Evolutionary conservation across 92 coral and sea anemone genomes (phyloP).

Genomic region (Siderastrea radians): DNA sequence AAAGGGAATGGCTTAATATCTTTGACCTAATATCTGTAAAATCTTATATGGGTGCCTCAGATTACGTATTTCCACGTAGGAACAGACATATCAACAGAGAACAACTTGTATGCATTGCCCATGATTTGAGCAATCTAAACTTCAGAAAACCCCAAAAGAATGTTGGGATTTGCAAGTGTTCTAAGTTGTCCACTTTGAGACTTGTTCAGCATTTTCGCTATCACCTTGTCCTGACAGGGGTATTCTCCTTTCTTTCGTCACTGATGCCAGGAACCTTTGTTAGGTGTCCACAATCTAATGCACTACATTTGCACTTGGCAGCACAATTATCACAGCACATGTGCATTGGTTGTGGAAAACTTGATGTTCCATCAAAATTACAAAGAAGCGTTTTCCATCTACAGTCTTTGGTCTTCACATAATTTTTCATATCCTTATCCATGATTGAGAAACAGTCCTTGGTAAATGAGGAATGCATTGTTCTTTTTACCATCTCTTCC

Average conservation of each 20-base stretch:
- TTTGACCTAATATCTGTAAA: slow-evolving; percentile 35
- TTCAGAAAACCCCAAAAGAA: slow-evolving; percentile 69
- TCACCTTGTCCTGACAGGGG: slow-evolving; percentile 34
- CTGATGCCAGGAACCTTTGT: slow-evolving; percentile 23
- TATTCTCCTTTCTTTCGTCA: not conserved
- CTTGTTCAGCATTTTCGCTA: slow-evolving; percentile 22
- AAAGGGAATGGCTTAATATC: slow-evolving; percentile 32
- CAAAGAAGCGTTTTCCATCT: slow-evolving; percentile 30
- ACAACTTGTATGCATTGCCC: slow-evolving; percentile 40
- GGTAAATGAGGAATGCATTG: slow-evolving; percentile 31
- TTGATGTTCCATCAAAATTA: slow-evolving; percentile 36
- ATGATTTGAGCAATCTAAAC: slow-evolving; percentile 52
- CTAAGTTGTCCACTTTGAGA: slow-evolving; percentile 39
- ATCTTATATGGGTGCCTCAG: slow-evolving; percentile 52
- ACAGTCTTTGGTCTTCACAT: slow-evolving; percentile 36
- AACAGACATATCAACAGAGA: slow-evolving; percentile 42
- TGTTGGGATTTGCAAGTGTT: slow-evolving; percentile 38
- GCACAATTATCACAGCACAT: slow-evolving; percentile 77
- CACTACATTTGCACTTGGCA: slow-evolving; percentile 41
- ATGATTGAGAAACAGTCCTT: slow-evolving; percentile 61
- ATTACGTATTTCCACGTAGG: slow-evolving; percentile 61
- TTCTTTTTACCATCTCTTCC: slow-evolving; percentile 13
- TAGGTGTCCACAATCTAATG: slow-evolving; percentile 43
- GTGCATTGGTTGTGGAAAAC: slow-evolving; percentile 40
- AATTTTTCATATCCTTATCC: not conserved